Percentiles rank a stretch among this genome's conserved stretches.
These are phyloP conservation scores for Donacobius atricapilla DNA, from an alignment of 2,113 vertebrate species.

Conservation along the genomic window DNA sequence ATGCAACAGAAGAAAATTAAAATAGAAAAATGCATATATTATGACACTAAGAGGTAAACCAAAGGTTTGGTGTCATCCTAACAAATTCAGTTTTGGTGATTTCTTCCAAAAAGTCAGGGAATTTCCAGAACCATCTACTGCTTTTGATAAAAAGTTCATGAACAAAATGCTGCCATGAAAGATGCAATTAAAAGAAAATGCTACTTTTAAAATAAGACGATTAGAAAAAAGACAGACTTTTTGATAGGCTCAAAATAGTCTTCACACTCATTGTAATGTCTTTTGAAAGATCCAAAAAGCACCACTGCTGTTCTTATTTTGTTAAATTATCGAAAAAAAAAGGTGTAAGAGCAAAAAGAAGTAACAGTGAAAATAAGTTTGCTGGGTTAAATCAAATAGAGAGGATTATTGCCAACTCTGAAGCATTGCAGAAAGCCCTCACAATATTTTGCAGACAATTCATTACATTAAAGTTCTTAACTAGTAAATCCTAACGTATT, in stretches of 20 bases:
- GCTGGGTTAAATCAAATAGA: background rate
- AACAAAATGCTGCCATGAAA: background rate
- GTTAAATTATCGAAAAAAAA: background rate
- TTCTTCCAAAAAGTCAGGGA: background rate
- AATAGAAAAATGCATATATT: background rate
- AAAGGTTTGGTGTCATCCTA: background rate
- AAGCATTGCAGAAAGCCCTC: background rate
- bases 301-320: background rate
- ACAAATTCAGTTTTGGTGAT: background rate
- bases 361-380: background rate
- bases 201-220: background rate
- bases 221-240: background rate
- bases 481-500: background rate
- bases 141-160: background rate
- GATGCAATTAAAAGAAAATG: background rate
- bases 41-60: background rate
- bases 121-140: background rate
- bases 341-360: background rate
- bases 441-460: background rate
- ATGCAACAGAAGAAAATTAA: background rate
- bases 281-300: background rate
- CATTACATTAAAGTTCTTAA: background rate
- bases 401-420: background rate
- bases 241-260: background rate
- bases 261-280: background rate